phyloP scores from a whole-genome alignment of 2,113 vertebrate species.

The Nothocercus nigrocapillus region DNA sequence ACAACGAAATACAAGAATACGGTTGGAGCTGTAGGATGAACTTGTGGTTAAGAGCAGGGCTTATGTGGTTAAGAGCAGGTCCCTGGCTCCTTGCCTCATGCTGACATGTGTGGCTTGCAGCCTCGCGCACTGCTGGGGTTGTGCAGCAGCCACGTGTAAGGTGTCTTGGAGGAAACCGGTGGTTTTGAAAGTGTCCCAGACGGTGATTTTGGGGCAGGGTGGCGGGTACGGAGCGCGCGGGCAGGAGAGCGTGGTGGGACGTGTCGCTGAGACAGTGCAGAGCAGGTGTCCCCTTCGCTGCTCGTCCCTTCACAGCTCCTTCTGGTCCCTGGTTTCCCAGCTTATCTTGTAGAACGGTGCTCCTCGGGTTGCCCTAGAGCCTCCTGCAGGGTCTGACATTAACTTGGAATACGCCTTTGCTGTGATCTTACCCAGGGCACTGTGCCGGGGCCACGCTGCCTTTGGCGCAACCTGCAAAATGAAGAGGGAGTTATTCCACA shows the following conservation, averaged over 20 bases:
- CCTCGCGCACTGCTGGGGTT: not conserved
- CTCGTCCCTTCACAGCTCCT: no score
- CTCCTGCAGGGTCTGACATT: not conserved
- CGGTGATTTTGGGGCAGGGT: not conserved
- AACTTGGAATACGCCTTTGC: not conserved
- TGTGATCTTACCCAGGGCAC: not conserved
- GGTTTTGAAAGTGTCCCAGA: not conserved
- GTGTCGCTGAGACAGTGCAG: no score
- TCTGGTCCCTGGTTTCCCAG: not conserved
- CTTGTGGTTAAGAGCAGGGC: no score
- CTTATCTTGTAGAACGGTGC: no score
- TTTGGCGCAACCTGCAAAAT: accelerated
- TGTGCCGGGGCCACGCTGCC: accelerated
- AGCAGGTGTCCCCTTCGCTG: not conserved
- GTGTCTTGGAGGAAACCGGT: not conserved
- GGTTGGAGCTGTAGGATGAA: not conserved
- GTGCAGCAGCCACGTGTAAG: not conserved
- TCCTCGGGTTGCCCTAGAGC: not conserved
- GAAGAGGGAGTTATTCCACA: not conserved
- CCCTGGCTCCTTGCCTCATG: no score
- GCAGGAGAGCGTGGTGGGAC: not conserved
- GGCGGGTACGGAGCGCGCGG: not conserved
- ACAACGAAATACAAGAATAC: not conserved
- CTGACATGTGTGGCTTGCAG: no score
- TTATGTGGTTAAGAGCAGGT: not conserved